Conservation (phyloP, 1,140 invertebrate species). For the Octopus bimaculoides region DNA sequence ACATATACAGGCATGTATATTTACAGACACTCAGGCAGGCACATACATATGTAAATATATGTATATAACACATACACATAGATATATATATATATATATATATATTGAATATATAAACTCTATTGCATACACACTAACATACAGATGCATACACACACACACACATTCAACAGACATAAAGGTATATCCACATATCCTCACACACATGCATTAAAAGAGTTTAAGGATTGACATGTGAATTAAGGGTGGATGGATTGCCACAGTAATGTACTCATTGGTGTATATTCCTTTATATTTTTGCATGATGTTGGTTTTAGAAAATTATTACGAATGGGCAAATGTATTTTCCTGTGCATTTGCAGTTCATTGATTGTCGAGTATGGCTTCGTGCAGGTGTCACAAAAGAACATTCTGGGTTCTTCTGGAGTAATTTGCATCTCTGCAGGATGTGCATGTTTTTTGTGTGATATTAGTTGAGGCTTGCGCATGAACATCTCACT, state of each 20-base stretch:
- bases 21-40: not conserved
- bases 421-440: not conserved
- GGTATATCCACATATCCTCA: not conserved
- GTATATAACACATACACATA: not conserved
- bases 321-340: not conserved
- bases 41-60: not conserved
- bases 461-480: constrained; percentile 41
- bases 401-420: not conserved
- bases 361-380: not conserved
- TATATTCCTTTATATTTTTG: not conserved
- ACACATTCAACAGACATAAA: not conserved
- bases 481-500: constrained; percentile 72
- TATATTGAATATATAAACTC: not conserved
- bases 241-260: not conserved
- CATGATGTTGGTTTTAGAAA: not conserved
- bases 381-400: not conserved
- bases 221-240: too few relatives aligned
- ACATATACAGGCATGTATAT: not conserved
- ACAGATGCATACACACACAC: not conserved
- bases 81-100: not conserved
- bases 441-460: constrained; percentile 3
- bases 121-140: not conserved
- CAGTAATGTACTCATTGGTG: constrained; percentile 6
- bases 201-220: not conserved
- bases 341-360: not conserved